Evolutionary conservation across 2,888 invertebrate species (phyloP).

Genomic region (Oligia latruncula): DNA sequence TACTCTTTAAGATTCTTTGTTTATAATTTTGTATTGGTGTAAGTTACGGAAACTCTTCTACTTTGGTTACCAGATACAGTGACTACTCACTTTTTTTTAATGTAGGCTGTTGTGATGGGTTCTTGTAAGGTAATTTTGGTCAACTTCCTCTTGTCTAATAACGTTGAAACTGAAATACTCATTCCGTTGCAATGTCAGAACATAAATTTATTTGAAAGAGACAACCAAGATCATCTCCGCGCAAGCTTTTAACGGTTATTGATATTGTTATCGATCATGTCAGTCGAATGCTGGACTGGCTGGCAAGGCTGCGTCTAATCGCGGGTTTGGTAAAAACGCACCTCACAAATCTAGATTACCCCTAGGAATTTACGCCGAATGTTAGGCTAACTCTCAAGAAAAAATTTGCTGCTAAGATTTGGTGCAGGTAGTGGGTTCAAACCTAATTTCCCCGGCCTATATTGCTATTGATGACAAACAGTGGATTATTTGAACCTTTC

Average conservation of each 20-base stretch:
- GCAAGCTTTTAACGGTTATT: background rate
- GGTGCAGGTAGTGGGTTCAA: background rate
- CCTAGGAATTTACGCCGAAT: too few relatives aligned
- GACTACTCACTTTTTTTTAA: background rate
- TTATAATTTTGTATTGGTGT: constrained; percentile 39
- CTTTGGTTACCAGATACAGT: constrained; percentile 26
- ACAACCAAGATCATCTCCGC: background rate
- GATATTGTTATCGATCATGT: background rate
- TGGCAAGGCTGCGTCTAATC: background rate
- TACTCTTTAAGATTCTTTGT: constrained; percentile 16
- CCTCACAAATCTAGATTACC: background rate
- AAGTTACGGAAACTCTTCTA: constrained; percentile 25
- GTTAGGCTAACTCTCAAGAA: background rate
- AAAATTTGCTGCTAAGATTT: background rate
- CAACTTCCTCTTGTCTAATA: background rate
- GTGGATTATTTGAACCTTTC: background rate
- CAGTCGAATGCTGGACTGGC: background rate
- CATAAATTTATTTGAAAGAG: background rate
- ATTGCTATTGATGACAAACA: background rate
- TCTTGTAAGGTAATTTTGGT: background rate
- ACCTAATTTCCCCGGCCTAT: background rate
- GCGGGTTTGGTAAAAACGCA: background rate
- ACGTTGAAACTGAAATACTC: background rate
- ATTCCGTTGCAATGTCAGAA: background rate
- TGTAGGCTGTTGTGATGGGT: background rate